phyloP scores from a whole-genome alignment of 2,888 invertebrate genomes.

The Hyppa rectilinea region DNA sequence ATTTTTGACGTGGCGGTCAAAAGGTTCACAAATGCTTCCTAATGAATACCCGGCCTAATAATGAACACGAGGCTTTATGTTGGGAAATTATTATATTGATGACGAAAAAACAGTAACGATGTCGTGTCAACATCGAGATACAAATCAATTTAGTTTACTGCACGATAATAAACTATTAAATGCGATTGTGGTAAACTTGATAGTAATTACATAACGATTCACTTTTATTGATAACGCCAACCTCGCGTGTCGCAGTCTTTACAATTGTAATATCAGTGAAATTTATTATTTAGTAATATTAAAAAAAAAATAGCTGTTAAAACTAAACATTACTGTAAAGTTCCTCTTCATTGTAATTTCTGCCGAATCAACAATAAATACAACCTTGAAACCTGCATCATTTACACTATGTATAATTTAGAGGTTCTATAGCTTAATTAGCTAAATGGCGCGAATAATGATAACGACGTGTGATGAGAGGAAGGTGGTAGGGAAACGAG shows the following conservation, averaged over 20 bases:
- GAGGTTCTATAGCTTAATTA: slow-evolving; percentile 37
- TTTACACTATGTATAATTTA: slow-evolving; percentile 33
- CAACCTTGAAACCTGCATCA: neutral
- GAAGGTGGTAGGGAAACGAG: neutral
- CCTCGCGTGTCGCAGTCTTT: neutral
- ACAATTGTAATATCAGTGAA: slow-evolving; percentile 6
- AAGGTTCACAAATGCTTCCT: no score
- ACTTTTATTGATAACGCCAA: slow-evolving; percentile 34
- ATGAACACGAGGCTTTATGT: neutral
- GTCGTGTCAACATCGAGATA: slow-evolving; percentile 15
- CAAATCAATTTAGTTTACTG: slow-evolving; percentile 25
- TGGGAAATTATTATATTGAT: neutral
- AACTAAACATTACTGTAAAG: no score
- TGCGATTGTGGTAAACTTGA: neutral
- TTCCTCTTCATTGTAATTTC: neutral
- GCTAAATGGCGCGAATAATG: slow-evolving; percentile 28
- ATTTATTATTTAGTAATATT: neutral
- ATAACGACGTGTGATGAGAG: slow-evolving; percentile 9
- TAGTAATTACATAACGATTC: slow-evolving; percentile 17
- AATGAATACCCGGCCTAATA: no score
- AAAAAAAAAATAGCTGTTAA: neutral
- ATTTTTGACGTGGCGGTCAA: no score
- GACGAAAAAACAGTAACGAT: neutral
- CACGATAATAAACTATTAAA: slow-evolving; percentile 18
- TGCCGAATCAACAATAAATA: neutral